Evolutionary conservation across 2,113 vertebrate genomes (phyloP).

Genomic region (Bubo scandiacus): DNA sequence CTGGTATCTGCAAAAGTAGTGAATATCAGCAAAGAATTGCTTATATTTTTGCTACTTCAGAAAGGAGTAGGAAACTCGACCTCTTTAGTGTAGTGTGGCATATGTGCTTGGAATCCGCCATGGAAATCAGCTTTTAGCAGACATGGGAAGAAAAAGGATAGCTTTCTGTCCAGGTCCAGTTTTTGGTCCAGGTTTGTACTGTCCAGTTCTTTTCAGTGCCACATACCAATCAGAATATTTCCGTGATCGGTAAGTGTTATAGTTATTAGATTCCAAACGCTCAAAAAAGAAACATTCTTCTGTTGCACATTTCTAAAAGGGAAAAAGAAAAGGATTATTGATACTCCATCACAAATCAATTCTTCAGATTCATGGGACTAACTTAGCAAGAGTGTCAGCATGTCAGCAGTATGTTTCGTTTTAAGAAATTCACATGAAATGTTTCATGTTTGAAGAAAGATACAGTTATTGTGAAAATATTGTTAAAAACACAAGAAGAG

Average conservation of each 20-base stretch:
- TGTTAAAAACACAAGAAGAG: background rate
- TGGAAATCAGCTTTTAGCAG: conserved; percentile 84
- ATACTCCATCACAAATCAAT: background rate
- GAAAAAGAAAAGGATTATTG: background rate
- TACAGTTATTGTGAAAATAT: background rate
- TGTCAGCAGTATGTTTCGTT: background rate
- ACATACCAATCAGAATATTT: conserved; percentile 96
- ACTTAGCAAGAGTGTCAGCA: background rate
- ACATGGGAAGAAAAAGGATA: conserved; percentile 98
- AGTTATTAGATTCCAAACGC: conserved; percentile 94
- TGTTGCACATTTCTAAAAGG: conserved; percentile 87
- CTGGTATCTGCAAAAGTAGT: conserved; percentile 6
- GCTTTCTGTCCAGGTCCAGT: conserved; percentile 96
- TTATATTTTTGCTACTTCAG: background rate
- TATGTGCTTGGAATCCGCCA: background rate
- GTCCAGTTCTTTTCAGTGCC: conserved; percentile 94
- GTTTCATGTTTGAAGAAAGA: background rate
- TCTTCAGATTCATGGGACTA: background rate
- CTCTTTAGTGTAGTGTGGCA: background rate
- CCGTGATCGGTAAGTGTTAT: conserved; percentile 96
- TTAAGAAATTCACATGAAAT: background rate
- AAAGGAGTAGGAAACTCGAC: background rate
- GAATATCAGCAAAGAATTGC: conserved; percentile 16
- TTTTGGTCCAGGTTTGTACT: conserved; percentile 91
- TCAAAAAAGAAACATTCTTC: conserved; percentile 97